phyloP scores from a whole-genome alignment of 2,797 vertebrate species.

The Glossophaga mutica region DNA sequence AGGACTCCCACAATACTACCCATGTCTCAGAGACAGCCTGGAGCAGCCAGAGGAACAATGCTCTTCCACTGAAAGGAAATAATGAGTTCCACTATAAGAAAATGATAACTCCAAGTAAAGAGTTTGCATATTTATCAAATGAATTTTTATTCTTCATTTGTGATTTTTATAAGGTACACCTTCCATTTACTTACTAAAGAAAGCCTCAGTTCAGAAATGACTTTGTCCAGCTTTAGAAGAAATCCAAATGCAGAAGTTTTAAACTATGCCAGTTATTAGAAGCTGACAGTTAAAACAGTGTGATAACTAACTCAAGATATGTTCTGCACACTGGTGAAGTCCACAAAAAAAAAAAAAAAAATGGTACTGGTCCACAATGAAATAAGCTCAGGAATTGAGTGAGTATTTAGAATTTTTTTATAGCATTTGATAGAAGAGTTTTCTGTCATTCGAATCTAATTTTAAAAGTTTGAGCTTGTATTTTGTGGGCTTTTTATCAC shows the following conservation, averaged over 20 bases:
- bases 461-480: background rate
- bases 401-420: background rate
- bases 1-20: background rate
- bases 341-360: background rate
- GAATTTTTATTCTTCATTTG: background rate
- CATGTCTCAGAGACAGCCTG: background rate
- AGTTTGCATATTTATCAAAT: background rate
- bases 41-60: background rate
- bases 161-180: background rate
- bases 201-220: background rate
- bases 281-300: background rate
- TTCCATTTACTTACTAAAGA: background rate
- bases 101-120: background rate
- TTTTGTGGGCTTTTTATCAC: background rate
- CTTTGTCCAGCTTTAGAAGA: background rate
- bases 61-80: background rate
- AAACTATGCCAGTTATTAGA: background rate
- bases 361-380: background rate
- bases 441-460: constrained; percentile 8
- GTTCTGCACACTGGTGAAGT: background rate
- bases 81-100: background rate
- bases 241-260: background rate
- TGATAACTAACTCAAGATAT: background rate
- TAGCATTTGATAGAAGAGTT: background rate
- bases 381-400: background rate